These are phyloP conservation scores for Apodemia zela DNA, from an alignment of 2,888 invertebrate species.

Conservation along the genomic window DNA sequence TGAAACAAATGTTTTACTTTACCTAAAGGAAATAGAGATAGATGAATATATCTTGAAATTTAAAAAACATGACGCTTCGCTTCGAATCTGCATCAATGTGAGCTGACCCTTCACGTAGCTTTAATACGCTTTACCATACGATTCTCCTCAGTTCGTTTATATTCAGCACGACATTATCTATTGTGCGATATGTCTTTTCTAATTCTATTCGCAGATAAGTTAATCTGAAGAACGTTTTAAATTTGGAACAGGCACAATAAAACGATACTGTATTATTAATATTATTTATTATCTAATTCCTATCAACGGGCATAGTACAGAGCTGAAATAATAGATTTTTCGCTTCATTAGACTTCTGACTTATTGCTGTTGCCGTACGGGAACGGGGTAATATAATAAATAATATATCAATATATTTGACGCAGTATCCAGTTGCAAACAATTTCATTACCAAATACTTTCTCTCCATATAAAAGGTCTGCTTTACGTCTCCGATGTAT, in stretches of 20 bases:
- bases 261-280: constrained; percentile 60
- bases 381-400: constrained; percentile 35
- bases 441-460: constrained; percentile 44
- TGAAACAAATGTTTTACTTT: no score
- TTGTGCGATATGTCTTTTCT: no score
- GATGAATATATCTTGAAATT: no score
- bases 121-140: no score
- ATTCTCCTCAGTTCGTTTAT: no score
- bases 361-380: constrained; percentile 40
- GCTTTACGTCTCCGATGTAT: constrained; percentile 28
- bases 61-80: no score
- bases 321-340: constrained; percentile 73
- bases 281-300: constrained; percentile 78
- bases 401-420: constrained; percentile 42
- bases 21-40: no score
- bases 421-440: constrained; percentile 40
- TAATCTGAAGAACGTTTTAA: no score
- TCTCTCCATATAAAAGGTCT: constrained; percentile 42
- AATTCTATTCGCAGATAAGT: no score
- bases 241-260: constrained; percentile 24
- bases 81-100: no score
- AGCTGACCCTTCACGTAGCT: no score
- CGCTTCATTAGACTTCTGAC: constrained; percentile 54
- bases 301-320: constrained; percentile 76
- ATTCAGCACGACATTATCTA: no score